Evolutionary conservation across 2,113 vertebrate species (phyloP).

Genomic region (Empidonax alnorum): DNA sequence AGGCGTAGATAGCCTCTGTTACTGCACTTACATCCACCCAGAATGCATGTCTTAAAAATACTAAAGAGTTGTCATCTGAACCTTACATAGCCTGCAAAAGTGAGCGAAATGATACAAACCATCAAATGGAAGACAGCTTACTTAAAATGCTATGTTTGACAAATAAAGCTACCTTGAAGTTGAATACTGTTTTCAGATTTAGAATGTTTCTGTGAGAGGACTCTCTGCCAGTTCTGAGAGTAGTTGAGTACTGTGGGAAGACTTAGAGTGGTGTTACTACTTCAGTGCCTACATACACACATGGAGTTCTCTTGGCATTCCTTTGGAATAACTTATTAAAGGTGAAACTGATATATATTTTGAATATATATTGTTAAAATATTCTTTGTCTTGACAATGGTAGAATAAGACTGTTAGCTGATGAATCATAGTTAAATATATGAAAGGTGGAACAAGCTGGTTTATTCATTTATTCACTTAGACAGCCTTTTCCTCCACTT

Average conservation of each 20-base stretch:
- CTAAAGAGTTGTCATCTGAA: not conserved
- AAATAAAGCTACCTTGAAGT: not conserved
- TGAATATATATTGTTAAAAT: not conserved
- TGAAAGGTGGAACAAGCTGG: not conserved
- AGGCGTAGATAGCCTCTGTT: not conserved
- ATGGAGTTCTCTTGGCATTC: rapidly evolving
- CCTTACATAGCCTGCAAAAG: not conserved
- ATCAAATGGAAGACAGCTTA: not conserved
- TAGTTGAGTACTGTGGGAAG: not conserved
- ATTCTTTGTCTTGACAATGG: not conserved
- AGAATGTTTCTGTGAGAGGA: not conserved
- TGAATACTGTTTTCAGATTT: not conserved
- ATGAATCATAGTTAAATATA: not conserved
- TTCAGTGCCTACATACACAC: not conserved
- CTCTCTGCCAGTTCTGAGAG: not conserved
- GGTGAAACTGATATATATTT: not conserved
- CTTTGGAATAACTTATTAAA: not conserved
- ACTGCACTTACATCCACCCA: not conserved
- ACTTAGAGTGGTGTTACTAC: not conserved
- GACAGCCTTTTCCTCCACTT: not conserved
- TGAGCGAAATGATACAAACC: not conserved
- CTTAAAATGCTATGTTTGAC: not conserved
- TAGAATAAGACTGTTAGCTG: not conserved
- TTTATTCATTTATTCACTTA: not conserved
- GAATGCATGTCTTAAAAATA: not conserved